A percentile compares a stretch with the other conserved stretches of the same genome.
Evolutionary conservation across 2,797 vertebrate genomes (phyloP).

Genomic region (Harpagifer antarcticus): DNA sequence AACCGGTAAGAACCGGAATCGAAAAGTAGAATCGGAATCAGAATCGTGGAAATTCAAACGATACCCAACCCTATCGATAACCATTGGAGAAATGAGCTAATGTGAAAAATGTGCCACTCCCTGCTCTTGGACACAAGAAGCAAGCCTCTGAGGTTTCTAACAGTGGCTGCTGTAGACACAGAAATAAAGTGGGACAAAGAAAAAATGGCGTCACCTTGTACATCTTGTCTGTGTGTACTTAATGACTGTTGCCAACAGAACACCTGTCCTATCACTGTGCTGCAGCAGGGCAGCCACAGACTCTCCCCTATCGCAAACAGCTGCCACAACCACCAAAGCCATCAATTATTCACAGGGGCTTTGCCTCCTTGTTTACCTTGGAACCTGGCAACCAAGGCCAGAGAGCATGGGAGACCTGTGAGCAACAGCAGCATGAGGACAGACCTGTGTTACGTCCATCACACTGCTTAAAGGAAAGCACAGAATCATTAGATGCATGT

Average conservation of each 20-base stretch:
- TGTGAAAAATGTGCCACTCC: conserved; percentile 6
- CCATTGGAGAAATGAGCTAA: background rate
- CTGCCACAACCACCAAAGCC: conserved; percentile 61
- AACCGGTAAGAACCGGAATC: too few relatives aligned
- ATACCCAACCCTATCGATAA: too few relatives aligned
- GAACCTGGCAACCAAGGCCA: conserved; percentile 54
- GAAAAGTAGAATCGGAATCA: too few relatives aligned
- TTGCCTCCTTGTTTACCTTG: conserved; percentile 77
- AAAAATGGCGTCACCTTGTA: conserved; percentile 33
- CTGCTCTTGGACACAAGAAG: conserved; percentile 9
- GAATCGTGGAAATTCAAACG: too few relatives aligned
- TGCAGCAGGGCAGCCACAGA: conserved; percentile 49
- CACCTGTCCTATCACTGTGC: conserved; percentile 46
- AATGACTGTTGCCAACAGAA: conserved; percentile 28
- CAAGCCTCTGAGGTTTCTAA: conserved; percentile 5
- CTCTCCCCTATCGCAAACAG: conserved; percentile 67
- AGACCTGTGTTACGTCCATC: conserved; percentile 11
- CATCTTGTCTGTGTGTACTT: conserved; percentile 40
- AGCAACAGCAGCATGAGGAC: conserved; percentile 11
- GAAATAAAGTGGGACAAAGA: conserved; percentile 20
- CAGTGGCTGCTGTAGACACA: conserved; percentile 13
- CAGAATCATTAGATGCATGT: background rate
- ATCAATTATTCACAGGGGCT: conserved; percentile 81
- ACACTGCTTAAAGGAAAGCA: background rate
- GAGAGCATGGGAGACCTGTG: conserved; percentile 34